These are phyloP conservation scores for Rhagonycha lutea DNA, from an alignment of 2,888 invertebrate species.

Conservation along the genomic window DNA sequence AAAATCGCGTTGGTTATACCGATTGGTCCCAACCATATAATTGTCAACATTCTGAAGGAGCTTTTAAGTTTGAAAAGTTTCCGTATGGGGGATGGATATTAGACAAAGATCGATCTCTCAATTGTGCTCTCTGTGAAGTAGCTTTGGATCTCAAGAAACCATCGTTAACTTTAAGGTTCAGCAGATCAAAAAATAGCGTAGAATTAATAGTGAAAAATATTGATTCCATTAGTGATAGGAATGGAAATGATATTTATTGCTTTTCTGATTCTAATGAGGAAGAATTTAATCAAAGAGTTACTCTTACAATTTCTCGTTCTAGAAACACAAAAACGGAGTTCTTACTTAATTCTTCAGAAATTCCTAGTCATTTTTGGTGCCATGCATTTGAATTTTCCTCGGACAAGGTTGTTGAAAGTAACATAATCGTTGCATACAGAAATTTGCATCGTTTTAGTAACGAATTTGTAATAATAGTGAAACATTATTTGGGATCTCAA, in stretches of 20 bases:
- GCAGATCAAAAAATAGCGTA: not conserved
- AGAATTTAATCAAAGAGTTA: not conserved
- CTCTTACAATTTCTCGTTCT: not conserved
- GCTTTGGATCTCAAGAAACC: not conserved
- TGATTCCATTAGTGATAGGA: not conserved
- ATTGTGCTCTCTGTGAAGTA: constrained; percentile 20
- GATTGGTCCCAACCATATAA: not conserved
- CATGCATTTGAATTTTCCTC: constrained; percentile 29
- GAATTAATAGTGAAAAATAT: not conserved
- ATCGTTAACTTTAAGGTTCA: not conserved
- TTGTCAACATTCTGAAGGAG: constrained; percentile 1
- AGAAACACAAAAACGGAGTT: not conserved
- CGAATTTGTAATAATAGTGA: constrained; percentile 5
- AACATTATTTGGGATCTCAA: not conserved
- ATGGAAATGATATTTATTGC: not conserved
- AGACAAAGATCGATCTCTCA: not conserved
- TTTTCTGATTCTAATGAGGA: constrained; percentile 15
- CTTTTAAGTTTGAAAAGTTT: not conserved
- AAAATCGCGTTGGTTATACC: not conserved
- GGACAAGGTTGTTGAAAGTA: constrained; percentile 14
- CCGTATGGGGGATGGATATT: constrained; percentile 9
- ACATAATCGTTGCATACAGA: constrained; percentile 17
- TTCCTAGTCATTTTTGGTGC: constrained; percentile 34
- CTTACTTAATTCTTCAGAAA: not conserved
- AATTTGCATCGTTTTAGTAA: not conserved